Evolutionary conservation across 2,113 vertebrate genomes (phyloP), one percentile per base, ranked within the genome.

Genomic region (Pycnonotus jocosus): DNA sequence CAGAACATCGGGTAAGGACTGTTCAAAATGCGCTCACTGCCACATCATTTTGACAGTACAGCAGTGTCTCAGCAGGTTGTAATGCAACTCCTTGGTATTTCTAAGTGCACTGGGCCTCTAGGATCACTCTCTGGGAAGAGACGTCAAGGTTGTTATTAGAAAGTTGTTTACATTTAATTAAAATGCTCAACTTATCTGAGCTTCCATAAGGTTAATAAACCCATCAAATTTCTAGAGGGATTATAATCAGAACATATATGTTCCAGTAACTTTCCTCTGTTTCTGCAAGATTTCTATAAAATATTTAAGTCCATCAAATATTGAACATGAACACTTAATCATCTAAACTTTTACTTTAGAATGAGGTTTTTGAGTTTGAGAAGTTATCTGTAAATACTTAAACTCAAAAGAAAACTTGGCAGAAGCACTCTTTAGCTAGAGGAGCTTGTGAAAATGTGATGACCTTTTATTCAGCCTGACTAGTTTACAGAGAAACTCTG

Each of bases 1-100:
- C 88, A 90, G 80, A 96, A 86, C 95, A 95, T 93, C 77, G 11
- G 56, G 91, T 94, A 81, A 94, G 76, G 56, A 88, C 82, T 86
- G 82, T 93, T 93, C 80, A 90, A 90, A 97, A 88, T 71, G 77
- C 0, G 6, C 45, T 94, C 72, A 28, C 76, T 94, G 93, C 82
- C 77, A 96, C 95, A 97, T 96, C 90, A 79, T 94, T 97, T 96
- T 96, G 94, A 95, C 95, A 97, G 94, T 95, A 96, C 95, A 96
- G 68, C 92, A 92, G 60, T 38, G 76, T 92, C 90, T 93, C 95
- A 97, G 94, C 94, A 96, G 95, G 94, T 94, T 96, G 95, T 95
- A 96, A 95, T 96, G 94, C 95, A 97, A 93, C 93, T 94, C 94
- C 92, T 92, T 81, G 77, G 69, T 93, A 96, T 96, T 93, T 97